Conservation (phyloP, 2,113 vertebrate genomes). For the Mesembrinibis cayennensis region DNA sequence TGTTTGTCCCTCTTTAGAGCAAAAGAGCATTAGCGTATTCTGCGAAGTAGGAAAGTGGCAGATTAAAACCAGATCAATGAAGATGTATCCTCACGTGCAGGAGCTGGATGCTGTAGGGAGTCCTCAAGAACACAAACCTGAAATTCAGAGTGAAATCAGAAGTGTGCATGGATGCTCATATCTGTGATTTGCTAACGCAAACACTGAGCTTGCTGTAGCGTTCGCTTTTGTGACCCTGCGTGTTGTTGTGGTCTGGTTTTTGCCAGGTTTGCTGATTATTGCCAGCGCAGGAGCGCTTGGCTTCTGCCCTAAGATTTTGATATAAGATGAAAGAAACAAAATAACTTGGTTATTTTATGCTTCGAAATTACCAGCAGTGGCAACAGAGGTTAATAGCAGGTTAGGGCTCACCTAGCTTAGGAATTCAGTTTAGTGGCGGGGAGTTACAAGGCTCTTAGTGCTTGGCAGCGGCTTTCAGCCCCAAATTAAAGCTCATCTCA, state of each 20-base stretch:
- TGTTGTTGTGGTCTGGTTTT: neutral
- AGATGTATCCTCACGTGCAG: neutral
- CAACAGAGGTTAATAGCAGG: neutral
- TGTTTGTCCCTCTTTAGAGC: neutral
- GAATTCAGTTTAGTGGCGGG: neutral
- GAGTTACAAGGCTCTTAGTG: neutral
- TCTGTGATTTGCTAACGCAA: neutral
- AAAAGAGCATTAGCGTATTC: neutral
- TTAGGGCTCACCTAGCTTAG: neutral
- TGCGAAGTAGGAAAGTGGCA: neutral
- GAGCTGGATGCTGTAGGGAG: neutral
- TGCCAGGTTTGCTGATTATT: neutral
- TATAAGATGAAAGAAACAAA: neutral
- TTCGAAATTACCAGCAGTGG: neutral
- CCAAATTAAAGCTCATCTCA: neutral
- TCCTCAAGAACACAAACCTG: neutral
- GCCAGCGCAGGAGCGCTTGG: no score
- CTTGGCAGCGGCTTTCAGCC: neutral
- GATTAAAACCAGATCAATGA: fast-evolving
- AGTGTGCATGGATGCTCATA: fast-evolving
- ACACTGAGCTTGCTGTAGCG: fast-evolving
- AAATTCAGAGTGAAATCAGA: neutral
- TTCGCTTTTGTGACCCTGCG: no score
- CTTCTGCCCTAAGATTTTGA: neutral
- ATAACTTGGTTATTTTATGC: neutral